Conservation (phyloP, 2,888 invertebrate genomes). For the Sinopyrophorus schimmeli region DNA sequence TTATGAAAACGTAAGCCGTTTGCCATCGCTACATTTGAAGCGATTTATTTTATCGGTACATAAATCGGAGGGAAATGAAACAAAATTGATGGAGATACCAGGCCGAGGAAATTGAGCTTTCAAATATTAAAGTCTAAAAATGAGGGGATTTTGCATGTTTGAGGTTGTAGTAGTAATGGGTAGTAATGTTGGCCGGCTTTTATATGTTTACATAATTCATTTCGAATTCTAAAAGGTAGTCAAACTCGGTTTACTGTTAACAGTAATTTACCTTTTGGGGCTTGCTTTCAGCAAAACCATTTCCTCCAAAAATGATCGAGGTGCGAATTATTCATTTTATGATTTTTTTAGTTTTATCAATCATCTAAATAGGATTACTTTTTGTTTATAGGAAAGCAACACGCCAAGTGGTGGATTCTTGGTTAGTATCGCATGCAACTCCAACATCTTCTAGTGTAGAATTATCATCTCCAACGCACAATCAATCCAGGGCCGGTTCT, state of each 20-base stretch:
- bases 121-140: slow-evolving; percentile 8
- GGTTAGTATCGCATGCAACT: slow-evolving; percentile 88
- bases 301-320: no score
- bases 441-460: slow-evolving; percentile 64
- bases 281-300: no score
- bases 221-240: no score
- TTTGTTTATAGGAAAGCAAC: slow-evolving; percentile 78
- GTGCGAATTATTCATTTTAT: no score
- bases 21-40: not conserved
- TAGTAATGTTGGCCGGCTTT: no score
- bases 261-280: no score
- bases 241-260: no score
- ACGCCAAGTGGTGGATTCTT: slow-evolving; percentile 88
- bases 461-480: slow-evolving; percentile 61
- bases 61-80: slow-evolving; percentile 1
- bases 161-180: no score
- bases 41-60: not conserved
- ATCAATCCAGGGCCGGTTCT: slow-evolving; percentile 73
- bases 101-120: slow-evolving; percentile 11
- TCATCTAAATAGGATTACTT: no score
- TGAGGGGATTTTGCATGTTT: slow-evolving; percentile 1
- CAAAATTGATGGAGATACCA: slow-evolving; percentile 11
- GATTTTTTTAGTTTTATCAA: no score
- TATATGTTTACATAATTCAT: no score
- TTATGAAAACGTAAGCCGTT: not conserved